Evolutionary conservation across 2,797 vertebrate species (phyloP), one percentile per base, ranked within the genome.

Genomic region (Tachyglossus aculeatus): DNA sequence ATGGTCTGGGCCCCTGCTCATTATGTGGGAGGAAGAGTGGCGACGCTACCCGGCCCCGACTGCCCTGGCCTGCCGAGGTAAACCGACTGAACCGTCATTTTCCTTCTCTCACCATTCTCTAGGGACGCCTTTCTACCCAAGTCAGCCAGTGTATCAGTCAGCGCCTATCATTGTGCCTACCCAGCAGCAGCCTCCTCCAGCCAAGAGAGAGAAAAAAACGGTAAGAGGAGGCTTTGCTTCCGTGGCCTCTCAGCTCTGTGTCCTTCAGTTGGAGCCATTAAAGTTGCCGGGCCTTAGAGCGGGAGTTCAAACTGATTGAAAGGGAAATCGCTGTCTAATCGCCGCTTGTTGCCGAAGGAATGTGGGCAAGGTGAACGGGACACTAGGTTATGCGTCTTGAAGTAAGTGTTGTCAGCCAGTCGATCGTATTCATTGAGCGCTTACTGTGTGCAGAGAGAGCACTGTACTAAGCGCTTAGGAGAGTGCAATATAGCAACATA

Each of bases 141-240:
- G 95, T 82, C 97, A 98, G 93, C 91, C 96, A 19, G 95, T 99
- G 81, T 99, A 96, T 63, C 91, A 93, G 94, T 88, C 94, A 56
- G 93, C 98, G 51, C 96, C 96, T 80, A 97, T 99, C 93, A 97
- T 99, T 92, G 96, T 99, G 97, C 96, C 98, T 95, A 95, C 97
- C 36, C 97, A 95, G 93, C 97, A 96, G 72, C 92, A 91, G 84
- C 90, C 96, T 85, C 97, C 95, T 60, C 96, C 96, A 84, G 88
- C 95, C 85, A 98, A 98, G 90, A 95, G 97, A 62, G 98, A 99
- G 92, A 99, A 99, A 85, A 99, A 99, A 88, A 95, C 97, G 91
- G 97, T 99, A 90, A 91, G 91, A 70, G 27, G n/a, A n/a, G n/a
- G 7, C 13, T 6, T 21, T 31, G 5, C 3, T 18, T 12, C 3